Conservation (phyloP, 64 coral and sea anemone genomes). For the Montipora foliosa region DNA sequence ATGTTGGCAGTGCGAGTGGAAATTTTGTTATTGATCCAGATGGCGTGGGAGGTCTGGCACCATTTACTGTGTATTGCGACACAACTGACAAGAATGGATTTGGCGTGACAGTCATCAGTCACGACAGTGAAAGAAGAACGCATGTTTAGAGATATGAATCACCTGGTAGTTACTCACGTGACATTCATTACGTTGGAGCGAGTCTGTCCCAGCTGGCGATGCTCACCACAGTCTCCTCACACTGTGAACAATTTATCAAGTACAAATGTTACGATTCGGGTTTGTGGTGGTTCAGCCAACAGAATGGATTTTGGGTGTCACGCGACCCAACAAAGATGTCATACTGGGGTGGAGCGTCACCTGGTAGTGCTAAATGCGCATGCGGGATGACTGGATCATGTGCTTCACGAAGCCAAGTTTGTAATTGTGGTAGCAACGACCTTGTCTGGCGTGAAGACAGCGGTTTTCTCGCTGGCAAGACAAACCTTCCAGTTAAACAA, state of each 20-base stretch:
- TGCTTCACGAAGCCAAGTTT: not conserved
- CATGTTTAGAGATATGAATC: not conserved
- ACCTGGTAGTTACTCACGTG: not conserved
- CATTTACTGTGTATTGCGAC: not conserved
- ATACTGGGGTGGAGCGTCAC: not conserved
- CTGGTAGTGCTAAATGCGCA: conserved; percentile 5
- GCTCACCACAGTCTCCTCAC: not conserved
- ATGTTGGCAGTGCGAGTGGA: not conserved
- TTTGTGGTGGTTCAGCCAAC: not conserved
- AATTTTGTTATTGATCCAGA: not conserved
- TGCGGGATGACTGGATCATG: not conserved
- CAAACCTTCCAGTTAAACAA: not conserved
- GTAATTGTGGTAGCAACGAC: not conserved
- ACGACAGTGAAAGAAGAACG: not conserved
- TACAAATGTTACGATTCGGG: not conserved
- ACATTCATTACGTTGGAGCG: not conserved
- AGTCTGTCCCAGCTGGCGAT: not conserved
- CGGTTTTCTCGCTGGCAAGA: not conserved
- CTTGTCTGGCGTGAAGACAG: not conserved
- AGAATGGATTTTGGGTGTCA: conserved; percentile 6
- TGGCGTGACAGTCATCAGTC: conserved; percentile 1
- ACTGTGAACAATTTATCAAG: not conserved
- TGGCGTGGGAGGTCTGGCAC: not conserved
- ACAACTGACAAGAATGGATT: not conserved
- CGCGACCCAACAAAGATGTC: not conserved